Percentiles rank a stretch among this genome's conserved stretches.
phyloP scores from a whole-genome alignment of 2,113 vertebrate species.

The Mormyrus iriodes region DNA sequence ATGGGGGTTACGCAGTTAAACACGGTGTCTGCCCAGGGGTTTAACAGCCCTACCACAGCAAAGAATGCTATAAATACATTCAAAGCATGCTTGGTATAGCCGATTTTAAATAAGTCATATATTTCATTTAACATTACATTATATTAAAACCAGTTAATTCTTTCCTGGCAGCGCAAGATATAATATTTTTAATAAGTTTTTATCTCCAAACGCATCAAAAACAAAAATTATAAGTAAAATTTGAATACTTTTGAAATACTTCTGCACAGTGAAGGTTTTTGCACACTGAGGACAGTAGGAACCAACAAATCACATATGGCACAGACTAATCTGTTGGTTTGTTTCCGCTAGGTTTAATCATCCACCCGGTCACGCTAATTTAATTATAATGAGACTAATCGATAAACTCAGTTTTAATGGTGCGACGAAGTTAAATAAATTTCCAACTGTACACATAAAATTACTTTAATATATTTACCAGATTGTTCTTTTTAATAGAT shows the following conservation, averaged over 20 bases:
- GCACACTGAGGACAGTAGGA: not conserved
- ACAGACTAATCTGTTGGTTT: not conserved
- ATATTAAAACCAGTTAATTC: not conserved
- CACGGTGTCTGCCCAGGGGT: not conserved
- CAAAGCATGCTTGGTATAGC: not conserved
- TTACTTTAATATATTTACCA: not conserved
- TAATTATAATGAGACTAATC: not conserved
- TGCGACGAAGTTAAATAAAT: not conserved
- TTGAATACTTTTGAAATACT: not conserved
- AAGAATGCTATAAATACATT: not conserved
- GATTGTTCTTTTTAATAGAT: not conserved
- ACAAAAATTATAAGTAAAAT: not conserved
- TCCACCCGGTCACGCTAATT: not conserved
- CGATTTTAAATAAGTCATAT: not conserved
- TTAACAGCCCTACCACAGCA: not conserved
- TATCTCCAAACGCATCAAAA: not conserved
- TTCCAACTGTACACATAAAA: not conserved
- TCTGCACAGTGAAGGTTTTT: not conserved
- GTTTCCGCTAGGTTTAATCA: not conserved
- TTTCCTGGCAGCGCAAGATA: not conserved
- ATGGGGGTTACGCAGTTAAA: not conserved
- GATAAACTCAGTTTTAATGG: not conserved
- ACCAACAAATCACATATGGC: not conserved
- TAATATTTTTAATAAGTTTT: not conserved
- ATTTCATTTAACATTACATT: not conserved